Conservation (phyloP, 2,113 vertebrate species). For the Apeltes quadracus region DNA sequence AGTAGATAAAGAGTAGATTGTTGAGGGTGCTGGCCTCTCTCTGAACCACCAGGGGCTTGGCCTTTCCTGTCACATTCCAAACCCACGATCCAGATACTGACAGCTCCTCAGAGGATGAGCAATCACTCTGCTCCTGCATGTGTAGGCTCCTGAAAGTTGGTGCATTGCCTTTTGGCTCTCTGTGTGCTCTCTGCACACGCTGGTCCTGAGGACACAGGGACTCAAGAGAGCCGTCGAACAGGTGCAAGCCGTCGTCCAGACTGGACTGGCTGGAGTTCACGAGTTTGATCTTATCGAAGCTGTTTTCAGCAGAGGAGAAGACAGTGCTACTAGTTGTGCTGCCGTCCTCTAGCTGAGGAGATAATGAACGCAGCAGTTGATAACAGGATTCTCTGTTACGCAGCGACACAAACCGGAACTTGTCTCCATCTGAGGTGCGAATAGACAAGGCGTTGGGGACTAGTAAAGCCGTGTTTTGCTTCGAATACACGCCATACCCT, state of each 20-base stretch:
- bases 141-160: conserved; percentile 43
- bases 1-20: conserved; percentile 82
- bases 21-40: conserved; percentile 76
- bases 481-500: no score
- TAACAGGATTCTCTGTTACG: conserved; percentile 83
- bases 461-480: conserved; percentile 87
- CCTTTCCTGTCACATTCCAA: conserved; percentile 60
- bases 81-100: conserved; percentile 73
- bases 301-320: conserved; percentile 70
- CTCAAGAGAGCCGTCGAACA: conserved; percentile 41
- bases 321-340: conserved; percentile 72
- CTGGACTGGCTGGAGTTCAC: conserved; percentile 80
- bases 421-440: conserved; percentile 83
- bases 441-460: conserved; percentile 88
- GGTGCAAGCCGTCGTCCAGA: conserved; percentile 76
- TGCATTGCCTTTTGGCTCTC: conserved; percentile 47
- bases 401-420: conserved; percentile 87
- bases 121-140: conserved; percentile 59
- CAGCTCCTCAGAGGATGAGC: conserved; percentile 70
- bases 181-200: conserved; percentile 35
- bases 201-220: conserved; percentile 40
- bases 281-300: conserved; percentile 70
- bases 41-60: conserved; percentile 65
- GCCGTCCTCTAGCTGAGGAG: conserved; percentile 80
- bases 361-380: conserved; percentile 83